These are phyloP conservation scores for Eupithecia exiguata DNA, from an alignment of 2,888 invertebrate genomes.

Conservation along the genomic window DNA sequence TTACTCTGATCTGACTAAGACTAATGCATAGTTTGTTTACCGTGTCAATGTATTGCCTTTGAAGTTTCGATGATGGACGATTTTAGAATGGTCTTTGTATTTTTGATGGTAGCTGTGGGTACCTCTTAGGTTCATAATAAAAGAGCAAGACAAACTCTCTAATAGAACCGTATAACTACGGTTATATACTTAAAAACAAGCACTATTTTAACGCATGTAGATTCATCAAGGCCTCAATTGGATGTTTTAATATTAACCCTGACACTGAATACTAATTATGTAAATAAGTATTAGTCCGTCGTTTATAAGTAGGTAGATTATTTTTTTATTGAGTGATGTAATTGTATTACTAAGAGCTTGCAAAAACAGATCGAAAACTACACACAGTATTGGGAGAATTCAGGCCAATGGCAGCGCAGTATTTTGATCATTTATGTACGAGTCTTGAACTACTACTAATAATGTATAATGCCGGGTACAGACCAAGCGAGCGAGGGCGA, in stretches of 20 bases:
- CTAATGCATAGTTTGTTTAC: neutral
- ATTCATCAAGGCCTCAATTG: neutral
- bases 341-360: constrained; percentile 1
- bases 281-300: neutral
- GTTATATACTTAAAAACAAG: neutral
- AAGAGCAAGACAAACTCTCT: neutral
- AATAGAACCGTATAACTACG: neutral
- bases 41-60: constrained; percentile 14
- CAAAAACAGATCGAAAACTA: neutral
- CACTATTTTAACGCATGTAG: neutral
- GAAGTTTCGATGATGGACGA: constrained; percentile 5
- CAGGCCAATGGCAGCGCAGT: constrained; percentile 13
- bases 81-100: neutral
- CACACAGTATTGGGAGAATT: constrained; percentile 10
- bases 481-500: no score
- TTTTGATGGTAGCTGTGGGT: neutral
- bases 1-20: neutral
- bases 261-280: constrained; percentile 11
- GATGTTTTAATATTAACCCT: constrained; percentile 5
- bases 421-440: constrained; percentile 19
- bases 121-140: neutral
- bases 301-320: constrained; percentile 3
- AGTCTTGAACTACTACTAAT: constrained; percentile 28
- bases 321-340: neutral
- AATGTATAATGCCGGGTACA: no score